Evolutionary conservation across 2,888 invertebrate species (phyloP).

Genomic region (Horisme vitalbata): DNA sequence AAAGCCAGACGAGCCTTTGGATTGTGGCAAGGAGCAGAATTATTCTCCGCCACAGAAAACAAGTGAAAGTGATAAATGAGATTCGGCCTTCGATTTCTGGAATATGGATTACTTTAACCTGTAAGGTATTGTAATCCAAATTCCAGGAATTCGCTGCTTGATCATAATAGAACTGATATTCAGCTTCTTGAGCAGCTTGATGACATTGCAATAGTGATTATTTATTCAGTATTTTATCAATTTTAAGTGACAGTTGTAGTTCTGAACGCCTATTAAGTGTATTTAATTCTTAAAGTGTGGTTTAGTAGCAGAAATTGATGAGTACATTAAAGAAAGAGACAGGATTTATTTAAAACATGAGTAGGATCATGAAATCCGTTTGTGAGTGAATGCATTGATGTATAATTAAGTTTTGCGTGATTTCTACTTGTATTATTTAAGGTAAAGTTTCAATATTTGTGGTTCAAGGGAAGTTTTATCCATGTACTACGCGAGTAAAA

Average conservation of each 20-base stretch:
- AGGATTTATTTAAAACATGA: background rate
- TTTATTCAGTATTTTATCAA: slow-evolving; percentile 11
- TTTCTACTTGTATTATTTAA: too few species aligned
- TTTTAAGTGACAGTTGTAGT: slow-evolving; percentile 16
- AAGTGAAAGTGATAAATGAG: slow-evolving; percentile 57
- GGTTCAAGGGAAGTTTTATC: too few species aligned
- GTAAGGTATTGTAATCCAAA: slow-evolving; percentile 25
- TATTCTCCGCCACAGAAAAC: slow-evolving; percentile 59
- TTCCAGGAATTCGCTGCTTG: slow-evolving; percentile 25
- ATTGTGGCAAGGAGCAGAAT: slow-evolving; percentile 70
- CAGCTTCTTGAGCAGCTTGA: slow-evolving; percentile 27
- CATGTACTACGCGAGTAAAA: too few species aligned
- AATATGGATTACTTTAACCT: slow-evolving; percentile 36
- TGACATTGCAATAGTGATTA: slow-evolving; percentile 20
- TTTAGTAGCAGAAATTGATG: slow-evolving; percentile 2
- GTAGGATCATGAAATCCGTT: slow-evolving; percentile 2
- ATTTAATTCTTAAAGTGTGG: slow-evolving; percentile 7
- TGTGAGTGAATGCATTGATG: background rate
- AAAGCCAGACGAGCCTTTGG: slow-evolving; percentile 68
- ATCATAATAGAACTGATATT: slow-evolving; percentile 25
- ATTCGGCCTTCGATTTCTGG: slow-evolving; percentile 37
- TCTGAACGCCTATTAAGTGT: slow-evolving; percentile 12
- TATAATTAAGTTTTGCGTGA: slow-evolving; percentile 3
- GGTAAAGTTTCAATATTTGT: too few species aligned
- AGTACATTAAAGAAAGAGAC: slow-evolving; percentile 1